These are phyloP conservation scores for Eupsittula cactorum DNA, from an alignment of 2,113 vertebrate genomes.

Conservation along the genomic window DNA sequence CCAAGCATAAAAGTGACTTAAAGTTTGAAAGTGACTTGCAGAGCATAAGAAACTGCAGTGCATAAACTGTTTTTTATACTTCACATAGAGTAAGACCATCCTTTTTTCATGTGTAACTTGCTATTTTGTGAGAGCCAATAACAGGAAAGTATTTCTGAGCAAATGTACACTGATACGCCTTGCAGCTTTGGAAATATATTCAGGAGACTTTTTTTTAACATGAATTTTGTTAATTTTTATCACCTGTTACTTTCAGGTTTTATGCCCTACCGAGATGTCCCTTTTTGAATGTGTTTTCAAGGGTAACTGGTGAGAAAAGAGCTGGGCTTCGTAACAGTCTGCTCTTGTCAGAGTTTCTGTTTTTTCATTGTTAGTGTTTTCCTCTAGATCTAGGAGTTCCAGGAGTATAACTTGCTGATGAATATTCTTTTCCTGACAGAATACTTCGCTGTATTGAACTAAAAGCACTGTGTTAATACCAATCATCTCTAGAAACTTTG, in stretches of 20 bases:
- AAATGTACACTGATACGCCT: not conserved
- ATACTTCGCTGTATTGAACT: not conserved
- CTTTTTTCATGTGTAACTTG: not conserved
- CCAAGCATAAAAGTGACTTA: not conserved
- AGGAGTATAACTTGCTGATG: not conserved
- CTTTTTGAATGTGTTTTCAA: not conserved
- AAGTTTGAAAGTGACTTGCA: not conserved
- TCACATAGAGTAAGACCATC: not conserved
- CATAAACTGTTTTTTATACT: not conserved
- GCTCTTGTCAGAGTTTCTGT: not conserved
- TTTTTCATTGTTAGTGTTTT: not conserved
- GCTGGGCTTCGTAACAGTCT: not conserved
- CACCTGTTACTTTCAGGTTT: not conserved
- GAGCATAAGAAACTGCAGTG: not conserved
- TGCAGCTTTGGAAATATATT: not conserved
- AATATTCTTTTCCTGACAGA: not conserved
- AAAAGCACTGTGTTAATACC: not conserved
- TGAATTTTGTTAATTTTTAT: not conserved
- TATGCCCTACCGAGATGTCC: not conserved
- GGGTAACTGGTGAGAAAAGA: not conserved
- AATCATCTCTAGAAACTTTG: not conserved
- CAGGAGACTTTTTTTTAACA: not conserved
- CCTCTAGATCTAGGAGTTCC: not conserved
- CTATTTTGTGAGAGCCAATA: not conserved
- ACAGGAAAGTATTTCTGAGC: not conserved